Evolutionary conservation across 2,113 vertebrate species (phyloP).

Genomic region (Cromileptes altivelis): DNA sequence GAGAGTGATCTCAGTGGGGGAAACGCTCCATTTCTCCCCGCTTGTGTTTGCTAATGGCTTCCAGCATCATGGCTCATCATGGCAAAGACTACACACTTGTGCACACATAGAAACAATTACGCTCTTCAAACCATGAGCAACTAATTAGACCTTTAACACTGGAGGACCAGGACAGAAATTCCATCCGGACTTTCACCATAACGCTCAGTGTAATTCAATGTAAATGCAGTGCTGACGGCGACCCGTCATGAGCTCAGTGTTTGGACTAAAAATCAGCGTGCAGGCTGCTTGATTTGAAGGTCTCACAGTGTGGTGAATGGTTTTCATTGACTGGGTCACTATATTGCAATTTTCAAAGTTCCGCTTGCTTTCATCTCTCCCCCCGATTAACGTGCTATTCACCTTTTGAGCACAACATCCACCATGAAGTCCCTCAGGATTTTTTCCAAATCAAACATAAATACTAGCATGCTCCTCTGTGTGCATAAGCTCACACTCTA

Average conservation of each 20-base stretch:
- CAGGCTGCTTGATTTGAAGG: constrained; percentile 57
- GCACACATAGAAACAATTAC: constrained; percentile 84
- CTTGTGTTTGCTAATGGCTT: constrained; percentile 84
- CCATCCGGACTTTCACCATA: constrained; percentile 68
- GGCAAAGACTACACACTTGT: constrained; percentile 53
- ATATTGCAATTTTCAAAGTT: constrained; percentile 60
- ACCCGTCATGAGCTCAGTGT: constrained; percentile 55
- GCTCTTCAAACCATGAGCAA: constrained; percentile 77
- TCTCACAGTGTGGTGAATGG: constrained; percentile 51
- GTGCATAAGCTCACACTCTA: constrained; percentile 30
- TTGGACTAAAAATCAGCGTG: constrained; percentile 51
- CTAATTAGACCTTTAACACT: constrained; percentile 83
- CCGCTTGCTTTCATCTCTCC: constrained; percentile 67
- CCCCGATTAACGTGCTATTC: constrained; percentile 55
- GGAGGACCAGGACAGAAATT: constrained; percentile 66
- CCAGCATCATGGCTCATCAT: constrained; percentile 81
- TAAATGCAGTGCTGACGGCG: constrained; percentile 57
- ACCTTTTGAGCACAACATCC: constrained; percentile 59
- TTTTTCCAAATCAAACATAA: constrained; percentile 59
- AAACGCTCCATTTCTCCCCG: constrained; percentile 82
- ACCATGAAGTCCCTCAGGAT: constrained; percentile 53
- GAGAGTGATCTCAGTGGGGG: constrained; percentile 80
- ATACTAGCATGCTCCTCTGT: constrained; percentile 42
- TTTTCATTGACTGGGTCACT: constrained; percentile 63
- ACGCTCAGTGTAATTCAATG: constrained; percentile 60